phyloP scores from a whole-genome alignment of 1,140 invertebrate genomes.

The Brachionus koreanus region DNA sequence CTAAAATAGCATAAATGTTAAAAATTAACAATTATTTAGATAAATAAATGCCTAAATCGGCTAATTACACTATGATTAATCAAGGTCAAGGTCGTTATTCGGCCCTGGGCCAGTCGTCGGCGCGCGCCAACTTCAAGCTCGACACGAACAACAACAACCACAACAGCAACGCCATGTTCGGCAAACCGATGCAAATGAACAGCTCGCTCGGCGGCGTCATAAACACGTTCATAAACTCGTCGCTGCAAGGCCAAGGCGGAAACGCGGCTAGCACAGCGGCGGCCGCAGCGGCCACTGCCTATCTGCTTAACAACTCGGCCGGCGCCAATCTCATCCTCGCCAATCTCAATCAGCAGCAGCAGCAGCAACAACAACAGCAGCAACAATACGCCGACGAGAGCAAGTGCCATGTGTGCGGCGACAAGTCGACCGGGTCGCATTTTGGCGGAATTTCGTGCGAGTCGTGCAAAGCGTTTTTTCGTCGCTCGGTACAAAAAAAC shows the following conservation, averaged over 20 bases:
- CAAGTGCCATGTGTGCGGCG: slow-evolving; percentile 43
- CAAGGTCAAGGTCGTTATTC: background rate
- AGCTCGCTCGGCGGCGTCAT: background rate
- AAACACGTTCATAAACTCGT: background rate
- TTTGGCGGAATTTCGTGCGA: slow-evolving; percentile 49
- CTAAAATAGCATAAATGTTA: background rate
- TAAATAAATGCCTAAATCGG: slow-evolving; percentile 28
- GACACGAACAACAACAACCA: slow-evolving; percentile 4
- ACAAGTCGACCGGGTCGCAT: slow-evolving; percentile 47
- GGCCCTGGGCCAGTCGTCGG: background rate
- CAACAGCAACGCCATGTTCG: background rate
- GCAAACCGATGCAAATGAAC: background rate
- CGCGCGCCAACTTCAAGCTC: background rate
- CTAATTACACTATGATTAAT: background rate
- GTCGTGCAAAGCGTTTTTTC: slow-evolving; percentile 43
- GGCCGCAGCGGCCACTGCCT: slow-evolving; percentile 6
- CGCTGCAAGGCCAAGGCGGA: background rate
- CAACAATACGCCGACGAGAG: slow-evolving; percentile 8
- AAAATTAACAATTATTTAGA: background rate
- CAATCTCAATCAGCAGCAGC: background rate
- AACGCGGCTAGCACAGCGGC: background rate
- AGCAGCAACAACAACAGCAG: slow-evolving; percentile 8
- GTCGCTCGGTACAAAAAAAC: slow-evolving; percentile 35
- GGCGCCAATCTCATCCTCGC: background rate
- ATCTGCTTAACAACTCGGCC: background rate